Base-by-base conservation (phyloP, 1,140 invertebrate genomes). In the Chelonus insularis region DNA sequence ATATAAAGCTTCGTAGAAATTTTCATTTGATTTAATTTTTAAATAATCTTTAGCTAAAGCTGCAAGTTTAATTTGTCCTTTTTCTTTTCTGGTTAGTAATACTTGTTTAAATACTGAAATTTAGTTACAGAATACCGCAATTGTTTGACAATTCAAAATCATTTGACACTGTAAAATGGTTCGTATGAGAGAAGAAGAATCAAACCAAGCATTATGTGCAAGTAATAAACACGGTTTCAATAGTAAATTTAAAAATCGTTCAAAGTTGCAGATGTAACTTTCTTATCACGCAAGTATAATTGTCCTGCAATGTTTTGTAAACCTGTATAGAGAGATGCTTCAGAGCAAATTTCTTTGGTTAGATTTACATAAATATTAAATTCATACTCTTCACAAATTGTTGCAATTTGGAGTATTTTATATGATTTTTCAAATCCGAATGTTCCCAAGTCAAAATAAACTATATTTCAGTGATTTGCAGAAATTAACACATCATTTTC, bases 371-470 rank as follows among this genome's bases (percentile, higher is more conserved):
- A 68, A 6, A 34, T 51, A 41, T 45, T 62, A 23, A 63, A 68
- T 7, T 29, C 37, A 12, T 14, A 47, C 20, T 57, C 29, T 20
- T 23, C 47, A 39, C 21, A 60, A 34, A 60, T 64, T 16, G 57
- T 50, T 25, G 67, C 64, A 20, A 68, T 66, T 62, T 68, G 64
- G 12, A 66, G 23, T 47, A 68, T 57, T 21, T 66, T 62, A 39
- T 23, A 32, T 8, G 18, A 34, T 37, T 16, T 59, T 20, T 37
- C n/a, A 25, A 68, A 62, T 14, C 64, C 64, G 6, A 60, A 64
- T 11, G 67, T 68, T 58, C 66, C 62, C 18, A 66, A 16, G 47
- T 68, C 63, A 36, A 68, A 63, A 14, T 60, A 63, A 34, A 68
- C 39, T 36, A 56, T 16, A 32, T 29, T 23, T 39, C 11, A 48